A percentile compares a stretch with the other conserved stretches of the same genome.
Evolutionary conservation across 2,888 invertebrate species (phyloP).

Genomic region (Polyommatus iphigenia): DNA sequence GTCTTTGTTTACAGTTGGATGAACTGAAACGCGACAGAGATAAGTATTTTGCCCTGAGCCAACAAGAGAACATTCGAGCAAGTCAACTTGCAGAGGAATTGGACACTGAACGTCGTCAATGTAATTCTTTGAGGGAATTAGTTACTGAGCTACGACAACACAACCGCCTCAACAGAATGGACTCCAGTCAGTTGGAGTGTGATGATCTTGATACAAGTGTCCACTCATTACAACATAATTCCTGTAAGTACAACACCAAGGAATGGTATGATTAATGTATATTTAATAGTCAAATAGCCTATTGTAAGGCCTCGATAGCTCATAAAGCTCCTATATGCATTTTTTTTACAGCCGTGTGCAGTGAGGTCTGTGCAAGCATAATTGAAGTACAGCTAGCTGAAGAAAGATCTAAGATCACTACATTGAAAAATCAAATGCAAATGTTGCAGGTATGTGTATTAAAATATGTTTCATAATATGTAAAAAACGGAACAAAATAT

Average conservation of each 20-base stretch:
- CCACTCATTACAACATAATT: conserved; percentile 57
- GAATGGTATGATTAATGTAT: too few species aligned
- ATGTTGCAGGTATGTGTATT: conserved; percentile 55
- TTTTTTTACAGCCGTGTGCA: conserved; percentile 57
- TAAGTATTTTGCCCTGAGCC: conserved; percentile 57
- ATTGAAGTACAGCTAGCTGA: conserved; percentile 71
- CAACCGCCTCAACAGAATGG: conserved; percentile 57
- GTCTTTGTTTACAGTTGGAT: conserved; percentile 59
- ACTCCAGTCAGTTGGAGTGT: conserved; percentile 65
- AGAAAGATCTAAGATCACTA: conserved; percentile 64
- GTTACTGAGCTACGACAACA: conserved; percentile 62
- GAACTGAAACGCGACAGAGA: conserved; percentile 68
- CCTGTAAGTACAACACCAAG: conserved; percentile 53
- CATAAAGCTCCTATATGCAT: neutral
- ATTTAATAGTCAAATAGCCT: too few species aligned
- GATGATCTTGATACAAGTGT: conserved; percentile 66
- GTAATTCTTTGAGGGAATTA: conserved; percentile 56
- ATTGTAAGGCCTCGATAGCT: neutral
- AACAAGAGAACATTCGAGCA: conserved; percentile 55
- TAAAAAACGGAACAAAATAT: neutral
- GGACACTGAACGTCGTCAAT: conserved; percentile 54
- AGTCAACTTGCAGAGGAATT: conserved; percentile 57
- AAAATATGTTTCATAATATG: neutral
- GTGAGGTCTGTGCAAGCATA: conserved; percentile 68
- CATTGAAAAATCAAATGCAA: conserved; percentile 61